Evolutionary conservation across 2,797 vertebrate species (phyloP), one percentile per base, ranked within the genome.

Genomic region (Centroberyx gerrardi): DNA sequence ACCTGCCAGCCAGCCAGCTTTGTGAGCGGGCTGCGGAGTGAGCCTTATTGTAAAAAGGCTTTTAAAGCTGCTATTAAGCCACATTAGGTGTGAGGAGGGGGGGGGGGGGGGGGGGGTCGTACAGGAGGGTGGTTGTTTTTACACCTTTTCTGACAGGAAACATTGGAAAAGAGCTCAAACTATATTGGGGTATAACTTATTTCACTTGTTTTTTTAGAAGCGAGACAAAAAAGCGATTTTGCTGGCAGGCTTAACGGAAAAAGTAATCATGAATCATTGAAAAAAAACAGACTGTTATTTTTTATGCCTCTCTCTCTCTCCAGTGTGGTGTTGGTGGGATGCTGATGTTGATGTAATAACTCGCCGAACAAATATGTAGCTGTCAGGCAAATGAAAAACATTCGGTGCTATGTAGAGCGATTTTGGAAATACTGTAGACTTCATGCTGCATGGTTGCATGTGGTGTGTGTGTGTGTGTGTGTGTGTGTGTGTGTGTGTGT

Each of bases 41-140:
- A 90, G 88, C 85, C 62, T 84, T 90, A 92, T 92, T 92, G 82
- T 91, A 92, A 94, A 93, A 88, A 86, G 51, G 51, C 59, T 81
- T 93, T 93, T 92, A 93, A 91, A 89, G 84, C 80, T 67, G 33
- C 86, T 87, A 90, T 90, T 87, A 93, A 89, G 83, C 73, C 71
- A 84, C 84, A 88, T 87, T 86, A 90, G 70, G 77, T 86, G 62
- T 62, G 69, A 64, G 42, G 48, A 59, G 36, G 62, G 54, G 44
- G 51, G 61, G 55, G 27, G 48, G 29, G 13, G 36, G 44, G 55
- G 7, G 38, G 8, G 38, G 29, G 58, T 68, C 79, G 62, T 80
- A 63, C 48, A 83, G 29, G 54, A 81, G 67, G 62, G 65, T 70
- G 75, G 65, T 76, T 89, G 80, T 90, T 93, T 86, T 89, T 65